These are phyloP conservation scores for Peromyscus aztecus DNA, from an alignment of 2,797 vertebrate genomes.

Conservation along the genomic window DNA sequence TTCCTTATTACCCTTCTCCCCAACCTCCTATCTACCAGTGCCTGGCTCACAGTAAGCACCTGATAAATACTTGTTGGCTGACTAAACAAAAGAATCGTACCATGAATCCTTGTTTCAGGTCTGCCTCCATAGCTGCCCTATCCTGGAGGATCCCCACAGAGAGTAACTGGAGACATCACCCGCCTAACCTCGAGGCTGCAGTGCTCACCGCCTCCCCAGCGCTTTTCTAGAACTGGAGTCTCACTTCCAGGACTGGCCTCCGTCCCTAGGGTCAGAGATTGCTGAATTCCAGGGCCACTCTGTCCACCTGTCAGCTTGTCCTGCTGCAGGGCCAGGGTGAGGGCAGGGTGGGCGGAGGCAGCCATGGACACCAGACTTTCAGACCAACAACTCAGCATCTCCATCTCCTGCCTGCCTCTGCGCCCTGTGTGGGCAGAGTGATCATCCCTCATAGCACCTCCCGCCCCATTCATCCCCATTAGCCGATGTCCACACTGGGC, in stretches of 20 bases:
- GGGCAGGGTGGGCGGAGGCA: not conserved
- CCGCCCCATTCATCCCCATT: constrained; percentile 79
- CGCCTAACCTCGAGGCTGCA: not conserved
- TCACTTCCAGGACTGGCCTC: not conserved
- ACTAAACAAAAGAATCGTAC: not conserved
- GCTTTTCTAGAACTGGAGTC: not conserved
- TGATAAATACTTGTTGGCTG: not conserved
- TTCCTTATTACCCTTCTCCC: not conserved
- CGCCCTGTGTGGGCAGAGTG: rapidly evolving
- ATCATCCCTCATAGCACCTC: not conserved
- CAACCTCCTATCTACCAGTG: not conserved
- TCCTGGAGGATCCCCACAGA: too few species aligned
- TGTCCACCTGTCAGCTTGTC: not conserved
- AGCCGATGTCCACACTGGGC: constrained; percentile 72
- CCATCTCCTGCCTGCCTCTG: not conserved
- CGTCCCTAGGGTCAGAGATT: not conserved
- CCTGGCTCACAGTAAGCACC: not conserved
- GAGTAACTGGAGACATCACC: not conserved
- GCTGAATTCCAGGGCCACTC: not conserved
- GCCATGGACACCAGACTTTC: not conserved
- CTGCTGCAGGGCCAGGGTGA: not conserved
- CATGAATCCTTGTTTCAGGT: not conserved
- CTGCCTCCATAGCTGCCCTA: not conserved
- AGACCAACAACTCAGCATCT: not conserved
- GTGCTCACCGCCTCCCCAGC: not conserved